phyloP scores from a whole-genome alignment of 2,113 vertebrate genomes.

The Donacobius atricapilla region DNA sequence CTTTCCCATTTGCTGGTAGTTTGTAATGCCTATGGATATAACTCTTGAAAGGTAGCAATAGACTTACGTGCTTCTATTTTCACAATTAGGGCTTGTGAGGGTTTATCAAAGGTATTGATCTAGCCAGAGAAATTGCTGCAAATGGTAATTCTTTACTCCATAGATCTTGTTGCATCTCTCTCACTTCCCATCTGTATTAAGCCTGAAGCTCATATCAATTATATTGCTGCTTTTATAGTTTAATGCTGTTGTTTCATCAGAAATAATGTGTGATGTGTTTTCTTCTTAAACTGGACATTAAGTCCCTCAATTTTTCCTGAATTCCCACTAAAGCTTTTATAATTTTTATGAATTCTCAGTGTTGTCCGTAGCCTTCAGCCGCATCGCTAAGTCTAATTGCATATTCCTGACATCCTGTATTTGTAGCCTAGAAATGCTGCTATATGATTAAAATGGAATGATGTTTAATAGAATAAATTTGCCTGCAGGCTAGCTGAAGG shows the following conservation, averaged over 20 bases:
- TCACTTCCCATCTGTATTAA: background rate
- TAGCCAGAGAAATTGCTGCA: background rate
- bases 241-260: background rate
- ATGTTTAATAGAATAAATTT: background rate
- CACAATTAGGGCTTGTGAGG: background rate
- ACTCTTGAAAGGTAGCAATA: background rate
- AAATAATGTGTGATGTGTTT: background rate
- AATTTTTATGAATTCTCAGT: background rate
- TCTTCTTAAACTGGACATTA: background rate
- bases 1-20: background rate
- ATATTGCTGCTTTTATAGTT: background rate
- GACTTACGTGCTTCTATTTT: background rate
- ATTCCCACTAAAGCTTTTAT: background rate
- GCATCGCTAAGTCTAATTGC: background rate
- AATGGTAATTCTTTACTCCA: background rate
- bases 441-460: background rate
- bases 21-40: background rate
- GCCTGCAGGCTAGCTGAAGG: background rate
- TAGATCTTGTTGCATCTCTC: background rate
- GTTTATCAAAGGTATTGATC: background rate
- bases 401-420: background rate
- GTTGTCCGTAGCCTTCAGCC: background rate
- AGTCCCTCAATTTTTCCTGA: background rate
- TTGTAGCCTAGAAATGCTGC: background rate
- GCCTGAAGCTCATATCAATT: background rate